Base-by-base conservation (phyloP, 2,113 vertebrate species). In the Melanotaenia duboulayi region DNA sequence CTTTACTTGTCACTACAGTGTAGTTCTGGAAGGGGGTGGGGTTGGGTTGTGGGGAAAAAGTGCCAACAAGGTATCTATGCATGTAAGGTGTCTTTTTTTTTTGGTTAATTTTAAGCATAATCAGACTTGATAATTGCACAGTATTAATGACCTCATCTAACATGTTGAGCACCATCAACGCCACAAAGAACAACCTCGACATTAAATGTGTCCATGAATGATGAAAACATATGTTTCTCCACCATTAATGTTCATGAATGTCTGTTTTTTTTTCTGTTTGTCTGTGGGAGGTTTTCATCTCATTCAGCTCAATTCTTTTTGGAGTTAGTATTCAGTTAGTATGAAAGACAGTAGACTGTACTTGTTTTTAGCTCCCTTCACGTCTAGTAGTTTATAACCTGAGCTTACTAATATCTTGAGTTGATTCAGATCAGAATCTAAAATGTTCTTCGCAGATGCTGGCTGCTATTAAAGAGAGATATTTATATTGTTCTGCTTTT, bases 81-180 rank as follows among this genome's bases (percentile, higher is more conserved):
- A 82, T 80, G 76, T 70, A 62, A 71, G 48, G 57, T 78, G 39
- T 80, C 12, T 65, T 74, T 32, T 64, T 72, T 71, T 64, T 74
- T 58, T 75, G 72, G 68, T 63, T 71, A 63, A 69, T 82, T 85
- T 87, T 80, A 85, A 35, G 24, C 70, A 86, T 84, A 88, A 89
- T 90, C 87, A 80, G 76, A 87, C 81, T 83, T 90, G 86, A 91
- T 90, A 88, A 89, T 86, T 92, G 90, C 91, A 92, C 91, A 91
- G 90, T 92, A 91, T 92, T 93, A 91, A 90, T 87, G 89, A 91
- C 90, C 91, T 90, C 87, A 86, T 91, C 83, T 85, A 90, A 90
- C 86, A 83, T 81, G 89, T 88, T 89, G 89, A 91, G 82, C 81
- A 73, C 84, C 85, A 84, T 88, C 84, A 90, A 84, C 79, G 71